Evolutionary conservation across 2,797 vertebrate species (phyloP).

Genomic region (Coccyzus lansbergi): DNA sequence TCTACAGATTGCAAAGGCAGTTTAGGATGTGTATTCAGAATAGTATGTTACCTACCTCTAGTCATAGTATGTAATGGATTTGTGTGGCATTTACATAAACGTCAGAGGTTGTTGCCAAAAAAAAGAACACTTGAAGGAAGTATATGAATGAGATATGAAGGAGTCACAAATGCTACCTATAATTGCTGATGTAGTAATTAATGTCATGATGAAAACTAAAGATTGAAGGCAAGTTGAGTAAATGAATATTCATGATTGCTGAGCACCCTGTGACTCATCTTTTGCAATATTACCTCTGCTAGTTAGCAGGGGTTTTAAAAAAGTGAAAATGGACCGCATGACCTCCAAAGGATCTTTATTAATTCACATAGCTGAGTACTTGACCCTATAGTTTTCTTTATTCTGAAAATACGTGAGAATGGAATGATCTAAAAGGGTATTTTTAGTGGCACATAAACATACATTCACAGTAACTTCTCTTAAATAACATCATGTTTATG

Average conservation of each 20-base stretch:
- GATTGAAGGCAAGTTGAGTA: neutral
- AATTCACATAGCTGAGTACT: neutral
- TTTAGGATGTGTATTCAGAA: neutral
- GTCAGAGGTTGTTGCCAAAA: neutral
- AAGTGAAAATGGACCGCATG: neutral
- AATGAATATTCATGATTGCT: neutral
- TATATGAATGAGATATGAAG: neutral
- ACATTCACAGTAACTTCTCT: neutral
- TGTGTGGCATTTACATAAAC: neutral
- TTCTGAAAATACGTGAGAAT: neutral
- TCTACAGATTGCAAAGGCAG: neutral
- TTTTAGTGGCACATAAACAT: neutral
- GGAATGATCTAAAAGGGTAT: neutral
- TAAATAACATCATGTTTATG: neutral
- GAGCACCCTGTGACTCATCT: neutral
- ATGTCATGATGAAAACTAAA: neutral
- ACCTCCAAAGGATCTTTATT: neutral
- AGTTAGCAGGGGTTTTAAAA: neutral
- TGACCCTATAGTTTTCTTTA: neutral
- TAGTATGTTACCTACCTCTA: neutral
- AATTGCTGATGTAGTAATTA: neutral
- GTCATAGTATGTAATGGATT: fast-evolving
- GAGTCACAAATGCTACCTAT: neutral
- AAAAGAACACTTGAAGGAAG: neutral
- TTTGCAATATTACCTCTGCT: neutral